Base-by-base conservation (phyloP, 2,888 invertebrate genomes). In the Sminthurides aquaticus region DNA sequence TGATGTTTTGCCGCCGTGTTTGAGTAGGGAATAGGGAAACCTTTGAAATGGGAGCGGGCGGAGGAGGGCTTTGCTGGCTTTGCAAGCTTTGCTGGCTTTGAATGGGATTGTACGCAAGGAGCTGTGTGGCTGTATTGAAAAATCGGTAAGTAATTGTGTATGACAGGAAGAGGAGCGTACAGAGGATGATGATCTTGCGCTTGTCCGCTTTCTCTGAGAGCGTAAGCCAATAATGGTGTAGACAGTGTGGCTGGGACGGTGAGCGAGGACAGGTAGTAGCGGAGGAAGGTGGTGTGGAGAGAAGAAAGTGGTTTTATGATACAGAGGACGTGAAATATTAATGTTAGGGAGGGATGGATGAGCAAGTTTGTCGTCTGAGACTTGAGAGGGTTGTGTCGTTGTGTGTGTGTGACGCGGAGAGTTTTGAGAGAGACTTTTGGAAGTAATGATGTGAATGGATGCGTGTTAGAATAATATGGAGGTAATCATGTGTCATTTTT, bases 1-100 rank as follows among this genome's bases (percentile, higher is more conserved):
- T 72, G 72, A 72, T 66, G 67, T 67, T 61, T 60, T 64, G 69
- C 72, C 72, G 72, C 70, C 68, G 62, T 63, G 63, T 69, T 66
- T 55, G 49, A 58, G 8, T 34, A n/a, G n/a, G n/a, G n/a, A n/a
- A n/a, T n/a, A n/a, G 49, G 29, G 70, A 72, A 71, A 34, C 70
- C 72, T 69, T 72, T 70, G 60, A 57, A 70, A 59, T 68, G 57
- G 61, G 61, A 63, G 43, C 43, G 15, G 43, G 43, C 5, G 8
- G 15, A 34, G 5, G 43, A 34, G 43, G 43, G 43, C 43, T 34
- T 34, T 34, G 43, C 15, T n/a, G n/a, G n/a, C n/a, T n/a, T n/a
- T n/a, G n/a, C n/a, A n/a, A n/a, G n/a, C n/a, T n/a, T n/a, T n/a
- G n/a, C n/a, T n/a, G n/a, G n/a, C n/a, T n/a, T n/a, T n/a, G n/a